Evolutionary conservation across 2,888 invertebrate species (phyloP).

Genomic region (Meliscaeva auricollis): DNA sequence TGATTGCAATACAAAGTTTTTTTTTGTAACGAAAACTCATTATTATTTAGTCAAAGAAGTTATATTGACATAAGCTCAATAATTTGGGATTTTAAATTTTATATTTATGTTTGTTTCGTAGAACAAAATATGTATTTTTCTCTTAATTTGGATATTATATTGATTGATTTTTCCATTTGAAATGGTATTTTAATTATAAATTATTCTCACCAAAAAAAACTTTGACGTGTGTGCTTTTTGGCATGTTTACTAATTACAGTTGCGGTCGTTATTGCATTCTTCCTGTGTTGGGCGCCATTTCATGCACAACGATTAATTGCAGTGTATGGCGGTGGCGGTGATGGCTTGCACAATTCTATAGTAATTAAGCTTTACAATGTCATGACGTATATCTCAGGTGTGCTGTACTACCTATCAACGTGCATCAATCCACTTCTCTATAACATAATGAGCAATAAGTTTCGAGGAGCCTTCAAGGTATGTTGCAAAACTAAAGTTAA

Average conservation of each 20-base stretch:
- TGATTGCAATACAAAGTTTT: too few species aligned
- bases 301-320: slow-evolving; percentile 94
- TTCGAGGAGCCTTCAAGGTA: slow-evolving; percentile 96
- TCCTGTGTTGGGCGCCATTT: slow-evolving; percentile 96
- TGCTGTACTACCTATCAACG: slow-evolving; percentile 96
- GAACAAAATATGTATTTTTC: too few species aligned
- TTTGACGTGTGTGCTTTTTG: slow-evolving; percentile 84
- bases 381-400: slow-evolving; percentile 90
- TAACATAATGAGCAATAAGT: slow-evolving; percentile 97
- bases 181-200: slow-evolving; percentile 13
- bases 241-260: slow-evolving; percentile 85
- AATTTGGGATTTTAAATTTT: too few species aligned
- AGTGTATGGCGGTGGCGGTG: slow-evolving; percentile 84
- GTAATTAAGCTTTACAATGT: slow-evolving; percentile 81
- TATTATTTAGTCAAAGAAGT: too few species aligned
- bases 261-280: slow-evolving; percentile 95
- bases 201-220: not conserved
- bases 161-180: slow-evolving; percentile 9
- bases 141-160: not conserved
- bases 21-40: too few species aligned
- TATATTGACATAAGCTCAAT: too few species aligned
- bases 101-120: too few species aligned
- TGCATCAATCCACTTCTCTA: slow-evolving; percentile 97
- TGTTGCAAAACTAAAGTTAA: not conserved
- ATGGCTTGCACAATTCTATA: slow-evolving; percentile 77